These are phyloP conservation scores for Acleris holmiana DNA, from an alignment of 2,888 invertebrate species.

Conservation along the genomic window DNA sequence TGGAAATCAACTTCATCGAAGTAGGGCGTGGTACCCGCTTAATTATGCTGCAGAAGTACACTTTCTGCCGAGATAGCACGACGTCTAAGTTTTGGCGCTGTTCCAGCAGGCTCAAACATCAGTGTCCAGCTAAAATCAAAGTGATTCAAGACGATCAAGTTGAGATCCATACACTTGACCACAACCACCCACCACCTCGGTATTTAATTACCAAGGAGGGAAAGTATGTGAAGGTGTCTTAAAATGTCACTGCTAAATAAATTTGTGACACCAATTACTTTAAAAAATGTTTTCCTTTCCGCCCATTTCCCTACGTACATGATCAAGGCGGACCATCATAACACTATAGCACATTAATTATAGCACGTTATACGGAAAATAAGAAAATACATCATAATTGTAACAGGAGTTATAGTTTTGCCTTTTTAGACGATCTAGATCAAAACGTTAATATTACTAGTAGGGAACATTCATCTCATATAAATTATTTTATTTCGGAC, in stretches of 20 bases:
- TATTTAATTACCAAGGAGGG: conserved; percentile 40
- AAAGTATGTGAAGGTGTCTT: background rate
- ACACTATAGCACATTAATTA: too few species aligned
- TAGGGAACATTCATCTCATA: too few species aligned
- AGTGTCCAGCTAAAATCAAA: conserved; percentile 40
- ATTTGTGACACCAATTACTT: background rate
- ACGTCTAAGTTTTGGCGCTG: conserved; percentile 38
- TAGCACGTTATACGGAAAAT: too few species aligned
- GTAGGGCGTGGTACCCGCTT: background rate
- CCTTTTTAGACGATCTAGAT: too few species aligned
- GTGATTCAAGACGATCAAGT: conserved; percentile 36
- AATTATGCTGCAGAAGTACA: background rate
- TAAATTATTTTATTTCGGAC: too few species aligned
- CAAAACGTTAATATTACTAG: too few species aligned
- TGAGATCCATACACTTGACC: conserved; percentile 16
- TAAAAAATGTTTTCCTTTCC: background rate
- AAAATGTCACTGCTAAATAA: background rate
- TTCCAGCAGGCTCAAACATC: conserved; percentile 43
- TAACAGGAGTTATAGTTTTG: too few species aligned
- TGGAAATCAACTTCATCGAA: background rate
- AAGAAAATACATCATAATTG: too few species aligned
- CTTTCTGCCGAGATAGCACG: background rate
- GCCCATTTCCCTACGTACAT: background rate
- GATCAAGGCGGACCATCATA: too few species aligned
- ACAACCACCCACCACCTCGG: conserved; percentile 42